phyloP scores from a whole-genome alignment of 2,113 vertebrate species.

The Castor canadensis region DNA sequence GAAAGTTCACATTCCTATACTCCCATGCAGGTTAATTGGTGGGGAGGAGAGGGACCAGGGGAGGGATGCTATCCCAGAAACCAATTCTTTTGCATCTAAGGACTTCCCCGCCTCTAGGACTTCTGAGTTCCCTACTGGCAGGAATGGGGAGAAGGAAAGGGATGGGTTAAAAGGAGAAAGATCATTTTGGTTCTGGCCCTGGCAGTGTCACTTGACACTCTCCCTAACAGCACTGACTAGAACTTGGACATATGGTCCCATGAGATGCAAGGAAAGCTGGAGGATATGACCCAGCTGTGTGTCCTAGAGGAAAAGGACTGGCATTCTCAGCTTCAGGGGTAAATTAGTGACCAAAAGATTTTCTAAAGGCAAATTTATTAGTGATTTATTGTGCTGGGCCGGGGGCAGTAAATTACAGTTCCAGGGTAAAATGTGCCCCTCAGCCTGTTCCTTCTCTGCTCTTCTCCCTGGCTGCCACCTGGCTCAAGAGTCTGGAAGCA shows the following conservation, averaged over 20 bases:
- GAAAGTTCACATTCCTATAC: neutral
- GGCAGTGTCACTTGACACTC: neutral
- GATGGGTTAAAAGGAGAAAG: neutral
- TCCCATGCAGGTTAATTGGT: neutral
- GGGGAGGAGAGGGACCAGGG: accelerated
- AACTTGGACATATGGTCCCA: neutral
- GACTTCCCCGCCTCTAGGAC: neutral
- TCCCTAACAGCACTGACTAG: neutral
- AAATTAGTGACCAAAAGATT: neutral
- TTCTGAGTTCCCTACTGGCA: neutral
- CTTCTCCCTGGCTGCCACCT: neutral
- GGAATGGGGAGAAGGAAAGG: neutral
- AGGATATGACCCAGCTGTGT: neutral
- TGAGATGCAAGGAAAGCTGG: neutral
- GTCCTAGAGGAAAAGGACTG: neutral
- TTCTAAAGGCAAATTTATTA: neutral
- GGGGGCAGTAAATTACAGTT: neutral
- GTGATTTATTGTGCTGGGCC: neutral
- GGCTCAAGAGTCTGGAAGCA: neutral
- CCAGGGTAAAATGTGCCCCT: neutral
- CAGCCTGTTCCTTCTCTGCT: neutral
- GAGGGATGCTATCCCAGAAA: neutral
- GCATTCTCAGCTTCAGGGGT: neutral
- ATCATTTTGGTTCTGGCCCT: neutral
- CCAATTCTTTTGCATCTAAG: neutral